Evolutionary conservation across 2,113 vertebrate genomes (phyloP).

Genomic region (Scomber japonicus): DNA sequence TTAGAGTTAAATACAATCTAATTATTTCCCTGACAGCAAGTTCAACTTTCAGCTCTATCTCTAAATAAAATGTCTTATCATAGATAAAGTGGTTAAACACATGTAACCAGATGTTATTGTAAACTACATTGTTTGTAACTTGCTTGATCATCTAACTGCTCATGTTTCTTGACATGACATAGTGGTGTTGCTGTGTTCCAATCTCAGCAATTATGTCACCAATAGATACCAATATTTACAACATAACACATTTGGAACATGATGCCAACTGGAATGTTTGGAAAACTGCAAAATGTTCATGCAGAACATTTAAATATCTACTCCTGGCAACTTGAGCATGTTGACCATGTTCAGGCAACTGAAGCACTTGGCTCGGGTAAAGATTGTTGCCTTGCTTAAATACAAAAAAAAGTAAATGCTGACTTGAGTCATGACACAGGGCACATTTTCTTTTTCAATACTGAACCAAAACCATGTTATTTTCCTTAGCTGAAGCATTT

Average conservation of each 20-base stretch:
- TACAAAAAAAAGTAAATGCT: background rate
- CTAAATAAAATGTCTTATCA: too few relatives aligned
- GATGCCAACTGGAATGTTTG: too few relatives aligned
- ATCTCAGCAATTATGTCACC: background rate
- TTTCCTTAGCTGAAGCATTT: background rate
- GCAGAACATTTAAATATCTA: too few relatives aligned
- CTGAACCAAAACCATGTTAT: background rate
- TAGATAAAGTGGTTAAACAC: background rate
- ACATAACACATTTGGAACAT: too few relatives aligned
- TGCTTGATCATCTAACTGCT: background rate
- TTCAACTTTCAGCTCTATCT: background rate
- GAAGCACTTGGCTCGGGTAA: background rate
- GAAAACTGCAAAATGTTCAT: too few relatives aligned
- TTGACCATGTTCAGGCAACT: too few relatives aligned
- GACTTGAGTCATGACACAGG: background rate
- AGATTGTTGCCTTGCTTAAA: background rate
- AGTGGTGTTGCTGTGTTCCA: background rate
- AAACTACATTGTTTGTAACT: background rate
- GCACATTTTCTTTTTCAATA: background rate
- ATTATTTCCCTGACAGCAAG: background rate
- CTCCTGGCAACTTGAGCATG: too few relatives aligned
- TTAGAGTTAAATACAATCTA: background rate
- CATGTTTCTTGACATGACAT: background rate
- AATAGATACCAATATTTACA: too few relatives aligned
- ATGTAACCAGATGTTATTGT: background rate